Conservation (phyloP, 2,113 vertebrate species). For the Pogona vitticeps region DNA sequence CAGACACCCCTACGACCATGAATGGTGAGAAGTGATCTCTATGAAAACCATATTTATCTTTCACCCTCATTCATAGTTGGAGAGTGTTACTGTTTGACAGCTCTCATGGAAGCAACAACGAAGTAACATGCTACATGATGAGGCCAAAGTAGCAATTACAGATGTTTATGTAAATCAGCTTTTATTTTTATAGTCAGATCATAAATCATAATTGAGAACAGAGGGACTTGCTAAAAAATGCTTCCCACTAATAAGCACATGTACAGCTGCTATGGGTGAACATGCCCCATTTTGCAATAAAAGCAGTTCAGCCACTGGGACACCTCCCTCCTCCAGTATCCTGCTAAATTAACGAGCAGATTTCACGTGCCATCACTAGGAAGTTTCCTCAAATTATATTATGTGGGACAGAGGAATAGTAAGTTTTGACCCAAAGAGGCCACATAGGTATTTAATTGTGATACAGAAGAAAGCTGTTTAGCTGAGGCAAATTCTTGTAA, state of each 20-base stretch:
- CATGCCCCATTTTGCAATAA: background rate
- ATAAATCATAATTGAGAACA: constrained; percentile 37
- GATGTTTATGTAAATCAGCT: constrained; percentile 32
- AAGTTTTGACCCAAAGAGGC: background rate
- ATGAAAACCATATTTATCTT: background rate
- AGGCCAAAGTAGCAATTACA: constrained; percentile 33
- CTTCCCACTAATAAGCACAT: constrained; percentile 17
- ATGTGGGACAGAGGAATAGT: background rate
- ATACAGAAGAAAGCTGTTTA: background rate
- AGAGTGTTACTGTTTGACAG: background rate
- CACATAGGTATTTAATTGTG: background rate
- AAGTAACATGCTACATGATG: background rate
- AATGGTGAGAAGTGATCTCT: background rate
- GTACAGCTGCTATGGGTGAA: background rate
- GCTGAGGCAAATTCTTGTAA: background rate
- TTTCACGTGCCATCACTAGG: background rate
- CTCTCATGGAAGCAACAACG: background rate
- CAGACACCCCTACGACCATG: background rate
- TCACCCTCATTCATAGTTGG: background rate
- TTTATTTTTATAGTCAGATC: constrained; percentile 21
- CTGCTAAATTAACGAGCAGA: constrained; percentile 18
- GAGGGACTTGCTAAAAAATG: constrained; percentile 15
- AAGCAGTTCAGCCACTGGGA: background rate
- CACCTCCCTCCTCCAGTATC: background rate
- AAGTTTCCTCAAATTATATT: constrained; percentile 7